phyloP scores from a whole-genome alignment of 1,140 invertebrate species.

The Panonychus citri region DNA sequence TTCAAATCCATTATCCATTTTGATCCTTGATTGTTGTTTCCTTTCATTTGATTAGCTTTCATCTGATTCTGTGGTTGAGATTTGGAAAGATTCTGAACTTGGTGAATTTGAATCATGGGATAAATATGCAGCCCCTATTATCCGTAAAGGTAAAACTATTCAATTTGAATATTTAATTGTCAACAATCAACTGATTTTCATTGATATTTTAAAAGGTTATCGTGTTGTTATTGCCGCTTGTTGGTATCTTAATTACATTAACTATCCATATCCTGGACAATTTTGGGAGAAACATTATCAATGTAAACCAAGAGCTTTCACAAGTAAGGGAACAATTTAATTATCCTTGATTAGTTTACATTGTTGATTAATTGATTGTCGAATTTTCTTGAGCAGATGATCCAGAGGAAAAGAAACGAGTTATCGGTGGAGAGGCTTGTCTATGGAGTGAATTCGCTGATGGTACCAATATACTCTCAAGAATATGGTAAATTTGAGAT shows the following conservation, averaged over 20 bases:
- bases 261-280: conserved; percentile 18
- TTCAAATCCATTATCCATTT: no score
- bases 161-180: background rate
- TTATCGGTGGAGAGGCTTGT: conserved; percentile 22
- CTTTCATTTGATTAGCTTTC: conserved; percentile 17
- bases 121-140: background rate
- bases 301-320: conserved; percentile 13
- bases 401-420: conserved; percentile 4
- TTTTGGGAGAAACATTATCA: conserved; percentile 27
- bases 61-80: conserved; percentile 27
- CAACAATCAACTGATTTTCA: background rate
- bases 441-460: conserved; percentile 24
- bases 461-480: conserved; percentile 9
- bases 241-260: conserved; percentile 24
- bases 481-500: background rate
- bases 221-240: conserved; percentile 20
- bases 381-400: background rate
- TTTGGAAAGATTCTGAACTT: conserved; percentile 21
- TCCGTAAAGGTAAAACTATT: background rate
- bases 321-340: background rate
- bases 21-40: background rate
- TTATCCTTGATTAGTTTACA: background rate
- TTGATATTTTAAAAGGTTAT: background rate
- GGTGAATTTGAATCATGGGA: background rate
- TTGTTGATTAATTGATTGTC: background rate